Evolutionary conservation across 2,113 vertebrate genomes (phyloP), one percentile per base, ranked within the genome.

Genomic region (Taurulus bubalis): DNA sequence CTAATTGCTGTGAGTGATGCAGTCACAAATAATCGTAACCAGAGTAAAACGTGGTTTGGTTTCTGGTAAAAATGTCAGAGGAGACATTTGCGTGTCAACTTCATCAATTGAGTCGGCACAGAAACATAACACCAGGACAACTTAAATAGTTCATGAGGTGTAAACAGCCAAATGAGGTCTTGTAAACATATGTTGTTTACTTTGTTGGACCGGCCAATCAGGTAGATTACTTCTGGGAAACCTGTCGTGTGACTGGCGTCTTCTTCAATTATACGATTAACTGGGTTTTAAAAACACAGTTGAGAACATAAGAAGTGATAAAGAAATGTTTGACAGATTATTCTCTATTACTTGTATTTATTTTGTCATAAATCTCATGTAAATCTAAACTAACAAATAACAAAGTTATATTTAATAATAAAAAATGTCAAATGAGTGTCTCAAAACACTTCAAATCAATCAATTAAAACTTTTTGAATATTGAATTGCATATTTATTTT

Each of bases 101-200:
- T 67, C 9, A 71, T 40, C 28, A 53, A 59, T 2, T 12, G 20
- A 38, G 14, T 64, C 3, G 49, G 63, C 51, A 87, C 20, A 66
- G 40, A 60, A 67, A 53, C 74, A 65, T 1, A 45, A 24, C 40
- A 7, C 28, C 53, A 8, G 55, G 69, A 24, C 55, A 82, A 49
- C 51, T n/a, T 71, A 18, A 32, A 45, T 64, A 11, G 64, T 66
- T 71, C n/a, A 36, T 45, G 26, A 75, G 18, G 45, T 58, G 53
- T 40, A 51, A 80, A 85, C 83, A 87, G 40, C 72, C 69, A 49
- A 67, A 20, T 87, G 81, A 89, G 77, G 34, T 88, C 70, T 66
- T 47, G 16, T 76, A 32, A 60, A 51, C 92, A 93, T 88, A 87
- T 94, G 93, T 88, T 95, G 90, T 95, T 93, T 91, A 91, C 91